A percentile compares a stretch with the other conserved stretches of the same genome.
These are phyloP conservation scores for Helicoverpa assulta DNA, from an alignment of 2,888 invertebrate genomes.

Conservation along the genomic window DNA sequence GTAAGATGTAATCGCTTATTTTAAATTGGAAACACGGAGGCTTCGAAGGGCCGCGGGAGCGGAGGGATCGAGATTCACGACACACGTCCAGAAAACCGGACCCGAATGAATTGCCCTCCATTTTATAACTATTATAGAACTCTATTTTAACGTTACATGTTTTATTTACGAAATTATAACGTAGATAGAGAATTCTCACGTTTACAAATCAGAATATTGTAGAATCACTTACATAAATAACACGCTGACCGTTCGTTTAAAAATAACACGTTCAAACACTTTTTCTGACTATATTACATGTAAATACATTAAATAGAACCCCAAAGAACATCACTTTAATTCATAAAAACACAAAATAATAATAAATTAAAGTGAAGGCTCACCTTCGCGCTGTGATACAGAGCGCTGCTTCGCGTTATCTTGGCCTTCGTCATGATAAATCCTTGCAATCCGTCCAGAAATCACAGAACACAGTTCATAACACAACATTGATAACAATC, in stretches of 20 bases:
- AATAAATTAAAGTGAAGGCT: constrained; percentile 69
- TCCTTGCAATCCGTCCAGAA: constrained; percentile 71
- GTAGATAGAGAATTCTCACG: constrained; percentile 10
- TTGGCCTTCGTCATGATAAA: constrained; percentile 91
- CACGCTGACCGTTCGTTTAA: constrained; percentile 56
- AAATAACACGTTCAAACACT: not conserved
- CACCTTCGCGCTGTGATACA: constrained; percentile 95
- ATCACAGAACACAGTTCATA: constrained; percentile 80
- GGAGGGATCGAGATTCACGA: constrained; percentile 82
- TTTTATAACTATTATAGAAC: constrained; percentile 23
- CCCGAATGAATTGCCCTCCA: constrained; percentile 72
- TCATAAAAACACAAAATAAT: constrained; percentile 56
- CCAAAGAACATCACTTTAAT: constrained; percentile 48
- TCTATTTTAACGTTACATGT: constrained; percentile 7
- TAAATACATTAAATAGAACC: not conserved
- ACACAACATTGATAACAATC: constrained; percentile 77
- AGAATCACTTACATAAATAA: constrained; percentile 68
- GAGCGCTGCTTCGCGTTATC: constrained; percentile 90
- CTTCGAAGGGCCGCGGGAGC: constrained; percentile 73
- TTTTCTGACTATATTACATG: not conserved
- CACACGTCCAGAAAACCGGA: constrained; percentile 74
- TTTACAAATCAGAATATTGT: constrained; percentile 21
- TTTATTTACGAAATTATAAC: constrained; percentile 5
- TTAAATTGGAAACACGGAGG: constrained; percentile 77
- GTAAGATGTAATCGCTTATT: constrained; percentile 75